Evolutionary conservation across 92 coral and sea anemone genomes (phyloP).

Genomic region (Scolanthus callimorphus): DNA sequence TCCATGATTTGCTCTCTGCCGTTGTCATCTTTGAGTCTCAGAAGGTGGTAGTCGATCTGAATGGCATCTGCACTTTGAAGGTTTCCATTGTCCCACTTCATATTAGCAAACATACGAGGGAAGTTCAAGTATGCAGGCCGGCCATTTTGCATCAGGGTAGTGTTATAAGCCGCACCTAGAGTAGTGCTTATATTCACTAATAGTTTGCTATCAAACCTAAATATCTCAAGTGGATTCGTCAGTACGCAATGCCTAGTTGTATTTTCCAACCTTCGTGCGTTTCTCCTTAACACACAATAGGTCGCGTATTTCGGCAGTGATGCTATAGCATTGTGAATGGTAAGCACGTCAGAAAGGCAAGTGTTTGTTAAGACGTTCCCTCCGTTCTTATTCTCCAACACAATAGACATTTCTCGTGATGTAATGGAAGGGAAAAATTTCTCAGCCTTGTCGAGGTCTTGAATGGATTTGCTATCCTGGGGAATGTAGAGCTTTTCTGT

Average conservation of each 20-base stretch:
- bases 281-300: slow-evolving; percentile 22
- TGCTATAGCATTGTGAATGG: slow-evolving; percentile 35
- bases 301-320: slow-evolving; percentile 34
- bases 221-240: slow-evolving; percentile 37
- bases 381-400: slow-evolving; percentile 27
- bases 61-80: slow-evolving; percentile 23
- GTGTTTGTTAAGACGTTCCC: slow-evolving; percentile 22
- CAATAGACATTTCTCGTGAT: slow-evolving; percentile 36
- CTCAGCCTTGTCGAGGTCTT: slow-evolving; percentile 56
- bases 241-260: neutral
- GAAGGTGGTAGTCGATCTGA: slow-evolving; percentile 38
- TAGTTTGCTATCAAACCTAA: slow-evolving; percentile 30
- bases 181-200: slow-evolving; percentile 4
- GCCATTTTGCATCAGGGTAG: slow-evolving; percentile 36
- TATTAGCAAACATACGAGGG: slow-evolving; percentile 36
- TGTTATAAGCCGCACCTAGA: neutral
- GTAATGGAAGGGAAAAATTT: slow-evolving; percentile 43
- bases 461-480: slow-evolving; percentile 62
- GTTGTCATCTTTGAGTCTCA: slow-evolving; percentile 27
- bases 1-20: slow-evolving; percentile 8
- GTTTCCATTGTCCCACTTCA: neutral
- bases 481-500: slow-evolving; percentile 73
- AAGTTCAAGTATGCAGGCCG: slow-evolving; percentile 26
- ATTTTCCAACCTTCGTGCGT: neutral
- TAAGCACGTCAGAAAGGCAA: slow-evolving; percentile 47